These are phyloP conservation scores for Synanthedon tipuliformis DNA, from an alignment of 2,888 invertebrate genomes.

Conservation along the genomic window DNA sequence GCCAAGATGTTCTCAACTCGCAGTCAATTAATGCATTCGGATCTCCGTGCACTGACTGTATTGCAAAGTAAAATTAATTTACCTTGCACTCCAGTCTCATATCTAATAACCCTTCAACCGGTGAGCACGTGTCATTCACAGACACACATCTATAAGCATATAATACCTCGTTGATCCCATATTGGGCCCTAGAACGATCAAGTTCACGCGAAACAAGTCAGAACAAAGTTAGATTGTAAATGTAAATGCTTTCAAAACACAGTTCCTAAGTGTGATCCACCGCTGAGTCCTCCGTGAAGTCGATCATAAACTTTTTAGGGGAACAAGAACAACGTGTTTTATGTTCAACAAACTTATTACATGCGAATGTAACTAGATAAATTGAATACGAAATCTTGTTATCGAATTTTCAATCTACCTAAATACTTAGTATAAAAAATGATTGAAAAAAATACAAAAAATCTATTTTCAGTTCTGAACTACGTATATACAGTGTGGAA, in stretches of 20 bases:
- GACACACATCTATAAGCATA: background rate
- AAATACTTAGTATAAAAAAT: too few species aligned
- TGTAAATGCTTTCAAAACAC: constrained; percentile 40
- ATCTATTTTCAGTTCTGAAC: too few species aligned
- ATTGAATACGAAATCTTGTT: too few species aligned
- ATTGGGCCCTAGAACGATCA: background rate
- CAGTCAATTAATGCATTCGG: too few species aligned
- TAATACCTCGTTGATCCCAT: background rate
- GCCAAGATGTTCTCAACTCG: too few species aligned
- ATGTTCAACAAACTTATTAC: too few species aligned
- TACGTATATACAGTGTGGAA: too few species aligned
- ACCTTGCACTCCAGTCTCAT: background rate
- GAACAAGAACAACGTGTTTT: background rate
- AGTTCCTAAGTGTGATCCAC: constrained; percentile 22
- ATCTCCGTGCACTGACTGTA: too few species aligned
- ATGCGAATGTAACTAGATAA: too few species aligned
- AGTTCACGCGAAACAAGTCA: constrained; percentile 4
- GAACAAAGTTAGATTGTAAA: constrained; percentile 45
- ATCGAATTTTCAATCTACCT: too few species aligned
- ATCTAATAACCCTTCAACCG: background rate
- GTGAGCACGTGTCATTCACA: background rate
- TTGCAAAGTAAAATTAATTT: too few species aligned
- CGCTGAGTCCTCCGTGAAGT: constrained; percentile 9
- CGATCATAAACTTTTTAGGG: constrained; percentile 18
- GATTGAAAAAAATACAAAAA: too few species aligned